Conservation (phyloP, 2,888 invertebrate genomes). For the Dicycla oo region DNA sequence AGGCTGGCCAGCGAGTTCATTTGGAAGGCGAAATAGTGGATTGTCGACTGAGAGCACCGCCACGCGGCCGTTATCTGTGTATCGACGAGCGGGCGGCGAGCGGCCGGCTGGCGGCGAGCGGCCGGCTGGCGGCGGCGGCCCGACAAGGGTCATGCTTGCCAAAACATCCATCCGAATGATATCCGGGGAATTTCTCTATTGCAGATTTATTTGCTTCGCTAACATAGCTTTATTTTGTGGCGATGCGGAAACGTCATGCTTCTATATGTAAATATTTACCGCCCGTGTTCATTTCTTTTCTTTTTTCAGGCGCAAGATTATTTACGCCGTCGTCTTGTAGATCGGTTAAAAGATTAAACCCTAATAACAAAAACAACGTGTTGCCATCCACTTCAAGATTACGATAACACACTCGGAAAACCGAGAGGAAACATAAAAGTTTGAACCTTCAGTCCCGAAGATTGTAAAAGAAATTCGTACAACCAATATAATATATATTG, state of each 20-base stretch:
- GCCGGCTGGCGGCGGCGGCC: slow-evolving; percentile 42
- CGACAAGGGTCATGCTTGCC: slow-evolving; percentile 80
- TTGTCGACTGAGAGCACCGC: slow-evolving; percentile 36
- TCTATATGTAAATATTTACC: slow-evolving; percentile 39
- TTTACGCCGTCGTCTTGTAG: slow-evolving; percentile 18
- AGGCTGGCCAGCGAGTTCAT: slow-evolving; percentile 70
- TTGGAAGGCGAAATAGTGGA: slow-evolving; percentile 68
- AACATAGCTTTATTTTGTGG: slow-evolving; percentile 63
- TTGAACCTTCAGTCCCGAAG: slow-evolving; percentile 28
- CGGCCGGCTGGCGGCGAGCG: slow-evolving; percentile 43
- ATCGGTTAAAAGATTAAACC: slow-evolving; percentile 39
- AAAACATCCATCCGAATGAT: slow-evolving; percentile 78
- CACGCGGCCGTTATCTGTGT: slow-evolving; percentile 44
- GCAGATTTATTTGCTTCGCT: slow-evolving; percentile 72
- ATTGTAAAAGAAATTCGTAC: slow-evolving; percentile 32
- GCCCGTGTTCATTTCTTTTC: slow-evolving; percentile 11
- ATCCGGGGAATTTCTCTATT: slow-evolving; percentile 72
- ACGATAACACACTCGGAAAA: slow-evolving; percentile 43
- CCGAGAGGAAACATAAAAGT: slow-evolving; percentile 40
- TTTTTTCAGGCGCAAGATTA: slow-evolving; percentile 1
- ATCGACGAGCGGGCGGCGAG: slow-evolving; percentile 36
- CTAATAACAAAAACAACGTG: slow-evolving; percentile 31
- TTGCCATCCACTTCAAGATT: slow-evolving; percentile 30
- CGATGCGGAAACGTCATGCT: slow-evolving; percentile 41
- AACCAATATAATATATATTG: slow-evolving; percentile 10